These are phyloP conservation scores for Hypomecis punctinalis DNA, from an alignment of 2,888 invertebrate genomes.

Conservation along the genomic window DNA sequence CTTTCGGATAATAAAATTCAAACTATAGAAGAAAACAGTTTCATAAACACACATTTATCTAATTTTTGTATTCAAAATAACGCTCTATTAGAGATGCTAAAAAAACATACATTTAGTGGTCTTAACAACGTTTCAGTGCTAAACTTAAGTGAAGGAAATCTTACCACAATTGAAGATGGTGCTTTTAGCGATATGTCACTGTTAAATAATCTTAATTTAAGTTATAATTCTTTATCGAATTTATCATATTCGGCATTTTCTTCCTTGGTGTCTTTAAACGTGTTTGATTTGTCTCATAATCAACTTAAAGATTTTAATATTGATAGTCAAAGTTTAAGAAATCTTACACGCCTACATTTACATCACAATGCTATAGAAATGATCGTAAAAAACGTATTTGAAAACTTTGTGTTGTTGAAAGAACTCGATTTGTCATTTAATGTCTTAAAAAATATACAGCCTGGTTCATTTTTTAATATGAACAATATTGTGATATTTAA, in stretches of 20 bases:
- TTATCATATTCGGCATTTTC: slow-evolving; percentile 34
- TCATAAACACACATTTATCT: slow-evolving; percentile 29
- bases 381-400: slow-evolving; percentile 21
- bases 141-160: slow-evolving; percentile 31
- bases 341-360: slow-evolving; percentile 24
- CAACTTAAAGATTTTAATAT: slow-evolving; percentile 29
- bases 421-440: slow-evolving; percentile 38
- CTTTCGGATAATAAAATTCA: slow-evolving; percentile 31
- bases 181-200: slow-evolving; percentile 31
- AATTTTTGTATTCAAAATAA: slow-evolving; percentile 31
- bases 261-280: slow-evolving; percentile 21
- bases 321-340: slow-evolving; percentile 27
- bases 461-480: slow-evolving; percentile 25
- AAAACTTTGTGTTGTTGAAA: slow-evolving; percentile 25
- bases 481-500: slow-evolving; percentile 20
- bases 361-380: slow-evolving; percentile 32
- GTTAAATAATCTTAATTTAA: slow-evolving; percentile 31
- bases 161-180: slow-evolving; percentile 29
- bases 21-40: slow-evolving; percentile 32
- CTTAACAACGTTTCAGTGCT: slow-evolving; percentile 29
- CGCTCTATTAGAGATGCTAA: slow-evolving; percentile 23
- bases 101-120: slow-evolving; percentile 34
- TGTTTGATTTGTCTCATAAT: slow-evolving; percentile 38
- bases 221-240: slow-evolving; percentile 27
- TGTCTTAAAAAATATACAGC: slow-evolving; percentile 30